Evolutionary conservation across 2,888 invertebrate species (phyloP).

Genomic region (Lobophora halterata): DNA sequence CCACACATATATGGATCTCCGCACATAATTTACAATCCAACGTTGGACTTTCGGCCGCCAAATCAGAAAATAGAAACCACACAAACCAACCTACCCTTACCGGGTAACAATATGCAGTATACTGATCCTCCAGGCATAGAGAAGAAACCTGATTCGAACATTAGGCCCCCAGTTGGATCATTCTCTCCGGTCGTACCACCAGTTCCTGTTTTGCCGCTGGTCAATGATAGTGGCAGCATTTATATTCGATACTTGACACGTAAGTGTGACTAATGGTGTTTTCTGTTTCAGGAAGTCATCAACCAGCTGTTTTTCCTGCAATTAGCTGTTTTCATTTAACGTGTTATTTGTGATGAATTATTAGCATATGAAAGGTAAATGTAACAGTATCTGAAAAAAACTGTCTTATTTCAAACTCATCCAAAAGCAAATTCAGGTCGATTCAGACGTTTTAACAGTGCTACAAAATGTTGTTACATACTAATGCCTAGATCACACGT

Average conservation of each 20-base stretch:
- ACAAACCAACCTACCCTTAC: conserved; percentile 1
- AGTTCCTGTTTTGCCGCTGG: conserved; percentile 46
- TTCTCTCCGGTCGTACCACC: conserved; percentile 37
- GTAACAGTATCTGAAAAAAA: too few species aligned
- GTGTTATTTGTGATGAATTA: too few species aligned
- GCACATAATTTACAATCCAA: conserved; percentile 18
- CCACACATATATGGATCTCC: conserved; percentile 22
- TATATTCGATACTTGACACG: conserved; percentile 74
- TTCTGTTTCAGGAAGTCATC: conserved; percentile 69
- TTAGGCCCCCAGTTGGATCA: conserved; percentile 38
- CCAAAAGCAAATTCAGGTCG: too few species aligned
- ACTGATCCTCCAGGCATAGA: too few species aligned
- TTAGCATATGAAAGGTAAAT: conserved; percentile 17
- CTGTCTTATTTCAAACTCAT: too few species aligned
- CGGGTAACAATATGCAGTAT: too few species aligned
- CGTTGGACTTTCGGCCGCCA: conserved; percentile 4
- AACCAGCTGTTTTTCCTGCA: too few species aligned
- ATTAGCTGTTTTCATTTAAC: too few species aligned
- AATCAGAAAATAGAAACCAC: conserved; percentile 5
- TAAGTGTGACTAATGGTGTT: conserved; percentile 53
- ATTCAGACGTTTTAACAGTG: too few species aligned
- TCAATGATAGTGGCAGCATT: conserved; percentile 55
- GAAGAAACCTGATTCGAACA: conserved; percentile 23
- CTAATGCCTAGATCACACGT: too few species aligned
- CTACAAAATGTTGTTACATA: too few species aligned